Conservation (phyloP, 2,113 vertebrate genomes). For the Tragelaphus imberbis region DNA sequence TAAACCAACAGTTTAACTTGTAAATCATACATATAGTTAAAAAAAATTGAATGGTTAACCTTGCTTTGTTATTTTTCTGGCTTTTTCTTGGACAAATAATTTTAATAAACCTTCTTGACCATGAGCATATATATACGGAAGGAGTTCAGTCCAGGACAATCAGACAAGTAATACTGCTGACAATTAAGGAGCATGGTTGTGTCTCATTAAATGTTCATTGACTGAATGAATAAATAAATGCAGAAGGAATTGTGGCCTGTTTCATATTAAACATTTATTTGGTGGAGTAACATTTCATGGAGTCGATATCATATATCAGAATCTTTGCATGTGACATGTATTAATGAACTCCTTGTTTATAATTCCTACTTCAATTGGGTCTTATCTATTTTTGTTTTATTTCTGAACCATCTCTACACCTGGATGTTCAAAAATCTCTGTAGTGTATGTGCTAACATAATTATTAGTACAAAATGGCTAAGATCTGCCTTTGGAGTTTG, state of each 20-base stretch:
- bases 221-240: slow-evolving; percentile 50
- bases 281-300: not conserved
- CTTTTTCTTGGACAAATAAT: not conserved
- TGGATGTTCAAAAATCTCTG: not conserved
- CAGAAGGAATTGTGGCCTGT: not conserved
- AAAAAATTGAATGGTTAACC: not conserved
- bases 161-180: not conserved
- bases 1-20: not conserved
- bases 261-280: slow-evolving; percentile 51
- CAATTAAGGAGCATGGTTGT: not conserved
- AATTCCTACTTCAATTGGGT: not conserved
- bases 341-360: not conserved
- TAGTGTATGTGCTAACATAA: not conserved
- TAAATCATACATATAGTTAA: not conserved
- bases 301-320: not conserved
- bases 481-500: not conserved
- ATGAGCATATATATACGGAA: not conserved
- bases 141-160: not conserved
- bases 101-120: not conserved
- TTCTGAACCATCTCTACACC: not conserved
- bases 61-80: not conserved
- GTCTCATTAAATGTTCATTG: slow-evolving; percentile 44
- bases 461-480: not conserved
- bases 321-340: not conserved
- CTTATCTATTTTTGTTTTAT: not conserved